Evolutionary conservation across 2,113 vertebrate genomes (phyloP), one percentile per base, ranked within the genome.

Genomic region (Synodontis membranacea): DNA sequence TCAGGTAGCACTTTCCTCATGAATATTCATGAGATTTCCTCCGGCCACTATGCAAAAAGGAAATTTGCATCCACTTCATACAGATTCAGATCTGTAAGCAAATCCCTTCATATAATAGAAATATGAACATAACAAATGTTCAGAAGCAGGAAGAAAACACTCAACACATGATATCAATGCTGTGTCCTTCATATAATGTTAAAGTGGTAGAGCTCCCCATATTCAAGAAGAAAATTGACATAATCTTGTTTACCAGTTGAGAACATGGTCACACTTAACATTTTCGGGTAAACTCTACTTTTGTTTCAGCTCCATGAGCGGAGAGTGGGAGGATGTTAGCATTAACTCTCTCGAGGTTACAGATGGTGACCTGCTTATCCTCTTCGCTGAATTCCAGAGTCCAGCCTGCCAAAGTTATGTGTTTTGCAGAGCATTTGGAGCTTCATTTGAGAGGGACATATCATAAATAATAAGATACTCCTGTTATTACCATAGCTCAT

Each of bases 331-430:
- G 78, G 76, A 84, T 78, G 48, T 85, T 87, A 81, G 87, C 19
- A 6, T 76, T 80, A 86, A 68, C 76, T 84, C 84, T 80, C 52
- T 48, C 23, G 72, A 87, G 86, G 76, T 68, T 78, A 79, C 84
- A 89, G 88, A 90, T 86, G 86, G 80, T 86, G 80, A 84, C 88
- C 84, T 88, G 86, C n/a, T 87, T 79, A 52, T 84, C 72, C 34
- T 79, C 39, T 23, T 17, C 54, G 46, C 37, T 68, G 66, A 81
- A 80, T 54, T 87, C 84, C 86, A 82, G 79, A 87, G 5, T 85
- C 17, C 74, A 48, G 72, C 10, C 31, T 42, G 34, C 23, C 0
- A 58, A 39, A 52, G 44, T 79, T 85, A 52, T 60, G 48, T n/a
- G 48, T 85, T 79, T 50, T 52, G 31, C 84, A 80, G 75, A 84